Evolutionary conservation across 1,140 invertebrate species (phyloP).

Genomic region (Melanaphis sacchari): DNA sequence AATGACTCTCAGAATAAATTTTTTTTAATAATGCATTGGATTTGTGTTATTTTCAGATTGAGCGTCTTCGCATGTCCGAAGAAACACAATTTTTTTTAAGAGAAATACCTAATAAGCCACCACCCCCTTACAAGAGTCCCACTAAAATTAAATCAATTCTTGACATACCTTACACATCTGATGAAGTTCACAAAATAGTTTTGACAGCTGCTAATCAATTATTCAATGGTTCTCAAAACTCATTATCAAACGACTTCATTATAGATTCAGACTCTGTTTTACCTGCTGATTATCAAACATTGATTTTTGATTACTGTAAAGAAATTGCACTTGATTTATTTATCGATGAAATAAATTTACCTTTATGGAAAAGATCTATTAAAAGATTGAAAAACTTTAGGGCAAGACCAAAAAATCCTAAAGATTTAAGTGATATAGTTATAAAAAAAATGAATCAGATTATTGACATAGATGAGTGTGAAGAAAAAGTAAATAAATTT

Average conservation of each 20-base stretch:
- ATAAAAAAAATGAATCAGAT: not conserved
- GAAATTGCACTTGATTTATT: not conserved
- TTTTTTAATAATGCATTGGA: not conserved
- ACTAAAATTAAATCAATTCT: not conserved
- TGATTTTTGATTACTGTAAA: constrained; percentile 50
- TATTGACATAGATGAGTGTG: constrained; percentile 20
- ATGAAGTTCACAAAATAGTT: constrained; percentile 4
- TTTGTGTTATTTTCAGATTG: constrained; percentile 33
- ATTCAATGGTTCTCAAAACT: not conserved
- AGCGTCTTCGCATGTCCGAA: not conserved
- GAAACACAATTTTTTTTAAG: not conserved
- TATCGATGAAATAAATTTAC: not conserved
- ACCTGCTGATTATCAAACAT: constrained; percentile 13
- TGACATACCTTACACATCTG: not conserved
- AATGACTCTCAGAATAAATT: not conserved
- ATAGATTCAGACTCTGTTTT: not conserved
- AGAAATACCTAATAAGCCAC: constrained; percentile 49
- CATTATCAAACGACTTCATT: constrained; percentile 7
- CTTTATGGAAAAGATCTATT: constrained; percentile 25
- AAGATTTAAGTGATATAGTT: constrained; percentile 28
- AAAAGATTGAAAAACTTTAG: not conserved
- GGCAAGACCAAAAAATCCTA: not conserved
- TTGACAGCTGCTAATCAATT: not conserved
- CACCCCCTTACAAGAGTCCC: constrained; percentile 36
- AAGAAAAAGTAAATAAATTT: constrained; percentile 47